Conservation (phyloP, 1,140 invertebrate species). For the Ladona fulva region DNA sequence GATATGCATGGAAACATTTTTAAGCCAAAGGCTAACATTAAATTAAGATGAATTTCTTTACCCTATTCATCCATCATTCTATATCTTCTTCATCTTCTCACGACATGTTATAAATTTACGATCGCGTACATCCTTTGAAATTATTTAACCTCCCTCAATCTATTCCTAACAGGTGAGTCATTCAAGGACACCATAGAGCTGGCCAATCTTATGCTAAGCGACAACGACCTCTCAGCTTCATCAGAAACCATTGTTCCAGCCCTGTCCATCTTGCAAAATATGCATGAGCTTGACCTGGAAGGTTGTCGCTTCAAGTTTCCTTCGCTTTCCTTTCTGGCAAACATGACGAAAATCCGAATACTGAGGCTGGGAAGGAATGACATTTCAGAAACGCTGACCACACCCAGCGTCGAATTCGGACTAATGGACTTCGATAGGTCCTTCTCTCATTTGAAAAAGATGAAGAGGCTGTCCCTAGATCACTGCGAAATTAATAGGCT, state of each 20-base stretch:
- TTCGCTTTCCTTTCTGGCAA: background rate
- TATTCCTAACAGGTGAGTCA: slow-evolving; percentile 23
- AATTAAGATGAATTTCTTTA: too few species aligned
- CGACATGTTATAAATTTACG: too few species aligned
- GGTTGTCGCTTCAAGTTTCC: background rate
- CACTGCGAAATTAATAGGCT: background rate
- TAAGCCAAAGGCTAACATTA: too few species aligned
- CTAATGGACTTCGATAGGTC: background rate
- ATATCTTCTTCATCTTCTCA: too few species aligned
- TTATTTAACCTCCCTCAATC: too few species aligned
- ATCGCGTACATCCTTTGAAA: too few species aligned
- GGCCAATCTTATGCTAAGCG: slow-evolving; percentile 52
- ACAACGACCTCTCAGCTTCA: slow-evolving; percentile 41
- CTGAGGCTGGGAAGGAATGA: background rate
- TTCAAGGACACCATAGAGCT: slow-evolving; percentile 49
- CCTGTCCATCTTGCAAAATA: background rate
- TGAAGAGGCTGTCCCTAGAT: background rate
- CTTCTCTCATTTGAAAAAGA: background rate
- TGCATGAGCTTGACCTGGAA: background rate
- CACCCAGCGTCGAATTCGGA: background rate
- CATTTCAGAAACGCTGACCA: background rate
- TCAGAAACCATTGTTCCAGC: background rate
- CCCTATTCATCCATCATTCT: too few species aligned
- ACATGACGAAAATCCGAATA: background rate
- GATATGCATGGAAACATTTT: too few species aligned